Evolutionary conservation across 2,797 vertebrate genomes (phyloP), one percentile per base, ranked within the genome.

Genomic region (Megalops cyprinoides): DNA sequence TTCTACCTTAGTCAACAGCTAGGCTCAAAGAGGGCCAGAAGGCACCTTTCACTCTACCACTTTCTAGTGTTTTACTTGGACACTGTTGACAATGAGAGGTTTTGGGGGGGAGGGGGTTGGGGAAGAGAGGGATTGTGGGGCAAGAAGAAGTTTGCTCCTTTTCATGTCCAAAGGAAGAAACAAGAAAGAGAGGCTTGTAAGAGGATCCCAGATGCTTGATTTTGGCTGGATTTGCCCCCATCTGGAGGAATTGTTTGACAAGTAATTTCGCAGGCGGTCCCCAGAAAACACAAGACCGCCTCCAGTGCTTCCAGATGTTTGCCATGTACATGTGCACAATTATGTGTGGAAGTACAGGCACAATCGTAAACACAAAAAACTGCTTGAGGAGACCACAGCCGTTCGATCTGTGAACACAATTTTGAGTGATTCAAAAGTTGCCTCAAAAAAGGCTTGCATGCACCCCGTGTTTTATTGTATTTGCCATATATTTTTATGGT

Each of bases 231-330:
- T 71, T 31, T 49, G 55, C 74, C 80, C 82, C 77, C 88, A 88
- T 83, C 86, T 90, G 89, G 87, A 82, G 79, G 77, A 83, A 84
- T 83, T 91, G 89, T 92, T 92, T 92, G 87, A 91, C 85, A 85
- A 89, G 86, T 76, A 39, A 56, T 83, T 89, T 90, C 91, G 87
- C 84, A 83, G 89, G 84, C 84, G 81, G 84, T 86, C 84, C 85
- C 81, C 83, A 87, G 84, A 84, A 90, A 88, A 77, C 80, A 83
- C 87, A 82, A 67, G 82, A 84, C 87, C 81, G 85, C 83, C 81
- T 79, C 81, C 89, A 91, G 85, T 88, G 86, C 86, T 92, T 93
- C 91, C 93, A 95, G 93, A 94, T 94, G 93, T 91, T 76, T 56
- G 42, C 44, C 48, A 25, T 23, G 28, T 74, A 76, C 34, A 75